Evolutionary conservation across 2,888 invertebrate genomes (phyloP).

Genomic region (Chrysotoxum bicinctum): DNA sequence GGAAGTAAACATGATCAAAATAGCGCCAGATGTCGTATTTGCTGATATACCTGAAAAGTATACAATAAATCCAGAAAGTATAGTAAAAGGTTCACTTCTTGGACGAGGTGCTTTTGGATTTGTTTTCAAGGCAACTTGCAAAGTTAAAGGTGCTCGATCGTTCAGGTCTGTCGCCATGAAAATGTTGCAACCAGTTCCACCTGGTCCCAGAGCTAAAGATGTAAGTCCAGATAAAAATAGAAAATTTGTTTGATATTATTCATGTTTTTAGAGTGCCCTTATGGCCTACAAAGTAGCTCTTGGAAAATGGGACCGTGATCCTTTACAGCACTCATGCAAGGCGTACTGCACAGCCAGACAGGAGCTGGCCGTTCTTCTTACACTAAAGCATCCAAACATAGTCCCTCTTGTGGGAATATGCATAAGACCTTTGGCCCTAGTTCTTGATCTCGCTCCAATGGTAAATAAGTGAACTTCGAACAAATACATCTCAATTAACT

Average conservation of each 20-base stretch:
- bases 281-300: constrained; percentile 85
- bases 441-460: constrained; percentile 93
- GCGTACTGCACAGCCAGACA: constrained; percentile 98
- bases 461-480: constrained; percentile 74
- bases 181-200: constrained; percentile 96
- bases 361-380: constrained; percentile 93
- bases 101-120: constrained; percentile 99
- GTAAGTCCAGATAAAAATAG: constrained; percentile 69
- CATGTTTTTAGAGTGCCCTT: constrained; percentile 78
- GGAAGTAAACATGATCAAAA: constrained; percentile 87
- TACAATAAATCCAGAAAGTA: constrained; percentile 91
- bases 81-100: constrained; percentile 88
- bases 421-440: constrained; percentile 92
- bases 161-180: constrained; percentile 93
- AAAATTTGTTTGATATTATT: neutral
- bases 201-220: constrained; percentile 83
- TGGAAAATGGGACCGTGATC: constrained; percentile 97
- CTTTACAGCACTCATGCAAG: constrained; percentile 94
- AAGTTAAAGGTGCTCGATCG: constrained; percentile 83
- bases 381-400: constrained; percentile 94
- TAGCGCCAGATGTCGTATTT: constrained; percentile 97
- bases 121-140: constrained; percentile 92
- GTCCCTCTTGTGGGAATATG: constrained; percentile 96
- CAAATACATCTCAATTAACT: neutral
- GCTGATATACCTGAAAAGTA: constrained; percentile 92